Evolutionary conservation across 2,888 invertebrate species (phyloP).

Genomic region (Nineta flava): DNA sequence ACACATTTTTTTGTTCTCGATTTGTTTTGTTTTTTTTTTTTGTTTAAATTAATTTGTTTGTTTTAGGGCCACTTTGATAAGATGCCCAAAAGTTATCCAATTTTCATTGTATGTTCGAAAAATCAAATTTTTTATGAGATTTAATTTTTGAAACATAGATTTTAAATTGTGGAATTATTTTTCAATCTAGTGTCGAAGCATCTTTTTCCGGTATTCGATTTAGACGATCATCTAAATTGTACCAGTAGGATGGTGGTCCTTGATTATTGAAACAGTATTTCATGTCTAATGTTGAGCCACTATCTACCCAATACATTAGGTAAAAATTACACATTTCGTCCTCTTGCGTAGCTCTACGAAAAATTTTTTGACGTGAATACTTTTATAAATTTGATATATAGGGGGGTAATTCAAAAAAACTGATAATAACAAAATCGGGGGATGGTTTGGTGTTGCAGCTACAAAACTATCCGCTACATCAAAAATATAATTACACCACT

Average conservation of each 20-base stretch:
- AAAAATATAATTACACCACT: too few relatives aligned
- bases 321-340: slow-evolving; percentile 97
- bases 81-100: too few relatives aligned
- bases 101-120: too few relatives aligned
- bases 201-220: slow-evolving; percentile 61
- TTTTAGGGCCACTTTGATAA: too few relatives aligned
- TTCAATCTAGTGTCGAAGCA: slow-evolving; percentile 37
- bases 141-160: not conserved
- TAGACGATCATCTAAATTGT: slow-evolving; percentile 40
- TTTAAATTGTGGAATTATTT: not conserved
- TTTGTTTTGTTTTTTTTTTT: too few relatives aligned
- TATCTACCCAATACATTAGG: slow-evolving; percentile 80
- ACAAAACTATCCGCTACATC: too few relatives aligned
- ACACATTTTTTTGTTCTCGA: too few relatives aligned
- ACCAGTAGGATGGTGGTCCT: slow-evolving; percentile 77
- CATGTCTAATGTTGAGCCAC: slow-evolving; percentile 52
- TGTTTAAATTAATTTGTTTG: too few relatives aligned
- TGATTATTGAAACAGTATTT: slow-evolving; percentile 75
- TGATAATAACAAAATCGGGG: too few relatives aligned
- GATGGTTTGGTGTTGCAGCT: too few relatives aligned
- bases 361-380: not conserved
- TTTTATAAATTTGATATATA: not conserved
- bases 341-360: slow-evolving; percentile 54
- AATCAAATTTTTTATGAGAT: too few relatives aligned
- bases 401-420: too few relatives aligned